These are phyloP conservation scores for Fulica atra DNA, from an alignment of 2,113 vertebrate species.

Conservation along the genomic window DNA sequence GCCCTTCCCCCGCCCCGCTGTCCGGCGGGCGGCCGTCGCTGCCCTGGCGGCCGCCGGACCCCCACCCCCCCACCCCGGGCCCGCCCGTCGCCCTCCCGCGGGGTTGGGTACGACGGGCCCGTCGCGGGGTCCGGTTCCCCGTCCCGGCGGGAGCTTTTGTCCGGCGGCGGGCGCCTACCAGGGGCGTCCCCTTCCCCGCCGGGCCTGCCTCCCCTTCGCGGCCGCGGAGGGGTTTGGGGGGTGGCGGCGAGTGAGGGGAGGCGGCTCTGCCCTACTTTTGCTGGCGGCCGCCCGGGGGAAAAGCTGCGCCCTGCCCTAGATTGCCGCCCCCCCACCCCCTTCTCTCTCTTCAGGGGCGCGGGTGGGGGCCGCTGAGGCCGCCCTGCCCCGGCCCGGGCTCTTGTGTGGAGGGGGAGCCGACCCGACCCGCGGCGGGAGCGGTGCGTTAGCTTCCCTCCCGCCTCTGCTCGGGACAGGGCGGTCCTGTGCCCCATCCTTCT, in stretches of 20 bases:
- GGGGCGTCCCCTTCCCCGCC: background rate
- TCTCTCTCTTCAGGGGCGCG: background rate
- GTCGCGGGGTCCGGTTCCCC: background rate
- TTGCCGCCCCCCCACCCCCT: background rate
- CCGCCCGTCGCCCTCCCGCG: background rate
- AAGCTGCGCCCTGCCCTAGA: background rate
- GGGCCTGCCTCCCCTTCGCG: background rate
- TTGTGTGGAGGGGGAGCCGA: background rate
- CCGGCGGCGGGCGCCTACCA: background rate
- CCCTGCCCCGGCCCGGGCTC: background rate
- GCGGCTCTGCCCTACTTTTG: conserved; percentile 6
- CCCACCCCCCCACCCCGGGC: too few species aligned
- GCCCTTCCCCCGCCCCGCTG: background rate
- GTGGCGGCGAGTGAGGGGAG: background rate
- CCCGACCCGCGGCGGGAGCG: background rate
- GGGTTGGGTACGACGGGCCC: background rate
- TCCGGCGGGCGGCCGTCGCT: background rate
- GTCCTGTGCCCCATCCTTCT: background rate
- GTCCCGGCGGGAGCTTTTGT: background rate
- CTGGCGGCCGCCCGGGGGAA: background rate
- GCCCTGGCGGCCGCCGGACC: background rate
- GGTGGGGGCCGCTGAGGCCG: background rate
- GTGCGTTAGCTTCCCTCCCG: background rate
- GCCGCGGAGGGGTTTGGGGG: background rate
- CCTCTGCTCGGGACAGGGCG: too few species aligned